Conservation (phyloP, 1,140 invertebrate genomes). For the Drosophila orena region DNA sequence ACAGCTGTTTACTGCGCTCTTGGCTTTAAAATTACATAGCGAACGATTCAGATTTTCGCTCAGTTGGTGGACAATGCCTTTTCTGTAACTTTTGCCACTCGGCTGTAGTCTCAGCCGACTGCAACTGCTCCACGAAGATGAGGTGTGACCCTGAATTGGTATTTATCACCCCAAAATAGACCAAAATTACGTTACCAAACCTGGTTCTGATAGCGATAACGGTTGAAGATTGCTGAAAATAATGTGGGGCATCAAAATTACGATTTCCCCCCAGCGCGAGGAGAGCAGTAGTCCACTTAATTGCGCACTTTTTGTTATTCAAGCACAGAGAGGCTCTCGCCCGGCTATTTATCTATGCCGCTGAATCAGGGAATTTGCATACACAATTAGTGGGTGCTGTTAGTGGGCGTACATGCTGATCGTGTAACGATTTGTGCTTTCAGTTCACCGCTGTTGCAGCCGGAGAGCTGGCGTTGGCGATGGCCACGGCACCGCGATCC, state of each 20-base stretch:
- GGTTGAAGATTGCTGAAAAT: slow-evolving; percentile 19
- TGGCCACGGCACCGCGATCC: slow-evolving; percentile 79
- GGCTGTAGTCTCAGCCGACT: slow-evolving; percentile 15
- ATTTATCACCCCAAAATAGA: slow-evolving; percentile 9
- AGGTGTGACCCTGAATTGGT: slow-evolving; percentile 12
- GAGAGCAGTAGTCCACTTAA: slow-evolving; percentile 24
- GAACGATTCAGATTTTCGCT: slow-evolving; percentile 14
- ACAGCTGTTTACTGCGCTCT: slow-evolving; percentile 21
- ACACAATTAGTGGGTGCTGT: slow-evolving; percentile 37
- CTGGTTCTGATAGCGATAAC: slow-evolving; percentile 29
- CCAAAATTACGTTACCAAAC: not conserved
- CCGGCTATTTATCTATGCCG: slow-evolving; percentile 14
- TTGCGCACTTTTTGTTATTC: slow-evolving; percentile 31
- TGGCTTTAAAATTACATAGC: not conserved
- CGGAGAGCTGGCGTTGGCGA: slow-evolving; percentile 60
- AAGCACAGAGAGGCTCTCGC: slow-evolving; percentile 15
- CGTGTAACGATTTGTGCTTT: slow-evolving; percentile 50
- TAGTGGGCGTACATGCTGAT: slow-evolving; percentile 60
- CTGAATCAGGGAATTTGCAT: slow-evolving; percentile 35
- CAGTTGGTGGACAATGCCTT: slow-evolving; percentile 19
- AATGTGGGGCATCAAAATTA: slow-evolving; percentile 5
- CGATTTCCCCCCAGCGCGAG: not conserved
- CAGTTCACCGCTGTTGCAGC: slow-evolving; percentile 42
- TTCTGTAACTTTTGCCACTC: slow-evolving; percentile 8
- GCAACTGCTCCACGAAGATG: slow-evolving; percentile 21